Conservation (phyloP, 1,140 invertebrate genomes). For the Calliopsis andreniformis region DNA sequence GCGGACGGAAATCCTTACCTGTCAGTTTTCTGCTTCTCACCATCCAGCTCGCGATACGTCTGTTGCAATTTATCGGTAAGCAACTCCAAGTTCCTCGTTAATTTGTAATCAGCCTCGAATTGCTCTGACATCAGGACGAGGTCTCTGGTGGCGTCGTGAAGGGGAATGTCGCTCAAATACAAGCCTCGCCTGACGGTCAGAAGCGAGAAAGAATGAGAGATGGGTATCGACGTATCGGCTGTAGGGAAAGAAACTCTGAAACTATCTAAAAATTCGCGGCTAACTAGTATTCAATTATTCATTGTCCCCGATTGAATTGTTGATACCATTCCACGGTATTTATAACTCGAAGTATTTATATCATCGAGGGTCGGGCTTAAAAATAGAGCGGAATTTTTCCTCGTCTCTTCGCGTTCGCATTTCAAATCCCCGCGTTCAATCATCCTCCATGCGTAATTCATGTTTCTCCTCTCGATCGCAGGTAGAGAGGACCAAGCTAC, state of each 20-base stretch:
- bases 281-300: background rate
- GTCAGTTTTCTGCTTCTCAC: constrained; percentile 98
- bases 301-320: background rate
- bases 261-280: background rate
- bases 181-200: constrained; percentile 88
- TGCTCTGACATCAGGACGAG: constrained; percentile 98
- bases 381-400: constrained; percentile 3
- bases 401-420: background rate
- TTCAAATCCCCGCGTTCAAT: constrained; percentile 11
- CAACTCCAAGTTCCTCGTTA: constrained; percentile 97
- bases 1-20: constrained; percentile 83
- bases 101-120: constrained; percentile 98
- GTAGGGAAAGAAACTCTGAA: background rate
- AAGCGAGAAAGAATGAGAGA: background rate
- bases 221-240: background rate
- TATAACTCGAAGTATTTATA: constrained; percentile 9
- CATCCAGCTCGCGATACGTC: constrained; percentile 96
- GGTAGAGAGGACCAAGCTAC: background rate
- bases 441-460: constrained; percentile 26
- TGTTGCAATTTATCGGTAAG: constrained; percentile 98
- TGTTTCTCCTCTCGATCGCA: background rate
- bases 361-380: no score
- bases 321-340: no score
- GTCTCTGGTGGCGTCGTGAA: constrained; percentile 98
- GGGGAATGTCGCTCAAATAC: constrained; percentile 96